A percentile compares a stretch with the other conserved stretches of the same genome.
These are phyloP conservation scores for Mesorhabditis spiculigera DNA, from an alignment of 2,888 invertebrate species.

Conservation along the genomic window DNA sequence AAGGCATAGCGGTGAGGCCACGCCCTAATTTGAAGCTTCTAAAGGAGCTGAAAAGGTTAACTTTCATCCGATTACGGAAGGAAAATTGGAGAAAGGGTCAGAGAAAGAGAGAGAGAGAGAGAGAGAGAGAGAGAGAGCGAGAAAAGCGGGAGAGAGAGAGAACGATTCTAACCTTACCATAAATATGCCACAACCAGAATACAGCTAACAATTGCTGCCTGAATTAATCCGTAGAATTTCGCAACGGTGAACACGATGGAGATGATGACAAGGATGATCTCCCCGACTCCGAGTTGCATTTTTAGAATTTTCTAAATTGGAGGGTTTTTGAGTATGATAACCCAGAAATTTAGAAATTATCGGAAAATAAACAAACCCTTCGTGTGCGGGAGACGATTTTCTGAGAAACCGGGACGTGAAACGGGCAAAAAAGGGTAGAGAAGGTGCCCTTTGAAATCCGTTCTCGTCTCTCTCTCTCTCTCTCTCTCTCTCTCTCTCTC, in stretches of 20 bases:
- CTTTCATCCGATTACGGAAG: no score
- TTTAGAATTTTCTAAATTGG: background rate
- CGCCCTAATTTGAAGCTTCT: no score
- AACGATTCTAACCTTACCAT: background rate
- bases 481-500: slow-evolving; percentile 8
- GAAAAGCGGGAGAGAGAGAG: no score
- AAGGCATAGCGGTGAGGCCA: no score
- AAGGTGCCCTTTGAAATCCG: background rate
- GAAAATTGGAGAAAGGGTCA: no score
- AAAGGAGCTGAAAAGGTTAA: no score
- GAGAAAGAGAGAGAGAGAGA: no score
- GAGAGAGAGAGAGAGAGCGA: no score
- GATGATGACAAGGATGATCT: background rate
- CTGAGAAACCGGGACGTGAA: slow-evolving; percentile 6
- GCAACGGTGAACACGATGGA: background rate
- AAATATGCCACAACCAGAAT: background rate
- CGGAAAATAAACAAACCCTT: slow-evolving; percentile 9
- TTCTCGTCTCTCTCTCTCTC: background rate
- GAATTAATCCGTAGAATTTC: background rate
- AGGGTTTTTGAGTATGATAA: background rate
- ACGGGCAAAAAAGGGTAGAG: slow-evolving; percentile 4
- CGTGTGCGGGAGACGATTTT: background rate
- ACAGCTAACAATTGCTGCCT: background rate
- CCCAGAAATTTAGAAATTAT: background rate
- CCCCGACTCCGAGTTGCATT: background rate